Base-by-base conservation (phyloP, 2,888 invertebrate genomes). In the Xiphydria camelus region DNA sequence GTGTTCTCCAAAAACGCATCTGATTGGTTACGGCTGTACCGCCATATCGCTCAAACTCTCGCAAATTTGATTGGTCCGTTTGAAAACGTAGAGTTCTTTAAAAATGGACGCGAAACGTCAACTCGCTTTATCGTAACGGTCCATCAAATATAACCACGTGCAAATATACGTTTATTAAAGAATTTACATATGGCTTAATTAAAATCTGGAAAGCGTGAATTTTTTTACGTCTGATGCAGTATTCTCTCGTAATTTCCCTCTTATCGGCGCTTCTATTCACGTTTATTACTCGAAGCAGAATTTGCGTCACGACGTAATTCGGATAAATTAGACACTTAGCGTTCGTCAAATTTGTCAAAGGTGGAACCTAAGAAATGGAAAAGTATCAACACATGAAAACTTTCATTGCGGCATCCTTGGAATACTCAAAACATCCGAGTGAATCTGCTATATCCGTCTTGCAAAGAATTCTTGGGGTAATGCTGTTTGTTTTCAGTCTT, bases 391-490 rank as follows among this genome's bases (percentile, higher is more conserved):
- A 65, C 19, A 62, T 75, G 47, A 62, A 61, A 53, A 56, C 66
- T 5, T 75, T 74, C 36, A 70, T 70, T 45, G 48, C 62, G 2
- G 68, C 67, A 3, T 63, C 66, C 2, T 47, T 51, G 25, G 72
- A 73, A 41, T 74, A 73, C 48, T 51, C 52, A 4, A 70, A 64
- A 47, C 64, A 70, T 56, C 64, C 67, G 2, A 71, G 51, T 50
- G 75, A 76, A 53, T 61, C 62, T 1, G 56, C 66, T 3, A 59
- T 59, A 5, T 64, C 72, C 7, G 52, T 63, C 26, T 54, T 76
- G 33, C 74, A 76, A 57, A 61, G 70, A 50, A 68, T 66, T 55
- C 64, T 76, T 20, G 68, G 66, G 15, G 76, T 76, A 58, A 60
- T n/a, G n/a, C n/a, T n/a, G n/a, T n/a, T n/a, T n/a, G n/a, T n/a